Base-by-base conservation (phyloP, 2,113 vertebrate species). In the Nesoenas mayeri region DNA sequence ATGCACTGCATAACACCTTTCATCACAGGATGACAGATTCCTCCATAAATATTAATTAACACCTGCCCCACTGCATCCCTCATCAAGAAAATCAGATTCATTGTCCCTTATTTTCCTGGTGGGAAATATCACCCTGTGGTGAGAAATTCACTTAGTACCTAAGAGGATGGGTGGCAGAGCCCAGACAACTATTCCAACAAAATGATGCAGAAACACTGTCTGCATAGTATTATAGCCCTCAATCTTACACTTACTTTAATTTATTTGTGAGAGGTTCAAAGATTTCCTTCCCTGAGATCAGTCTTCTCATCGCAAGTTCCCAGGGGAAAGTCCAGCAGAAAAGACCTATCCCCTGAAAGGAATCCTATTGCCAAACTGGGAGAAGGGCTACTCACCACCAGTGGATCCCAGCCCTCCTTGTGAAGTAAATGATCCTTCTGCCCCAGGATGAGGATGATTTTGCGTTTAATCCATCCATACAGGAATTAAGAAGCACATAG, bases 41-140 rank as follows among this genome's bases (percentile, higher is more conserved):
- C 91, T 82, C 89, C 71, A 93, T 81, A 97, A 96, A 96, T 91
- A 93, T 53, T 91, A 83, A 94, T 91, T 77, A 93, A 91, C 84
- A 77, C 74, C 77, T 92, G 70, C 70, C 77, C 86, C n/a, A 28
- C 25, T 17, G 9, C 36, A 79, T 91, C 48, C 77, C 17, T 94
- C 65, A 53, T 61, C 65, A 72, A 81, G 61, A 79, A 51, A 72
- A 85, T 81, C 75, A 79, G 36, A 64, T 80, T 95, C 61, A 70
- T 91, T 82, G n/a, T 58, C 80, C 73, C 42, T 67, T 89, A 56
- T 79, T 83, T 96, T 88, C 18, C 36, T 88, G n/a, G 42, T 70
- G 32, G 50, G 57, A 89, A 91, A 91, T 84, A 81, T 31, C 60
- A 81, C 25, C 36, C 26, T 58, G 34, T 81, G 53, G 67, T 78